A percentile compares a stretch with the other conserved stretches of the same genome.
phyloP scores from a whole-genome alignment of 2,888 invertebrate species.

The Papilio protenor region DNA sequence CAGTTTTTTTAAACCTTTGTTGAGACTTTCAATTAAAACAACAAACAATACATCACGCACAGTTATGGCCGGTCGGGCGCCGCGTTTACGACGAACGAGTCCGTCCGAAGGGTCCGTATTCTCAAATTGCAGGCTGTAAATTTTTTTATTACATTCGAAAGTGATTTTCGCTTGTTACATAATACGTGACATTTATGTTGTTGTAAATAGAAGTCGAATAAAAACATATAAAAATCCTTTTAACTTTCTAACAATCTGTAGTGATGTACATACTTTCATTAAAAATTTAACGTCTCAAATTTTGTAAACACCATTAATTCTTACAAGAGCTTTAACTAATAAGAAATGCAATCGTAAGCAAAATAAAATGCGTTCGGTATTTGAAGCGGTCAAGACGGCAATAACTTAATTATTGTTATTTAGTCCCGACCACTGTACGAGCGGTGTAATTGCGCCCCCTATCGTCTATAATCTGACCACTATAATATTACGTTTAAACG shows the following conservation, averaged over 20 bases:
- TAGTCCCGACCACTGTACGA: conserved; percentile 60
- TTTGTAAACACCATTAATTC: background rate
- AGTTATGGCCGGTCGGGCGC: conserved; percentile 48
- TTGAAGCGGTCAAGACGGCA: conserved; percentile 52
- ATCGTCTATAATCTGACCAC: conserved; percentile 67
- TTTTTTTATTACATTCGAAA: conserved; percentile 76
- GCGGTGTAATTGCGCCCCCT: conserved; percentile 64
- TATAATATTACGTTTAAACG: conserved; percentile 71
- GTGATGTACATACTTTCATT: background rate
- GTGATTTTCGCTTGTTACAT: conserved; percentile 69
- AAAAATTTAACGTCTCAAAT: background rate
- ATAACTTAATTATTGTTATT: conserved; percentile 76
- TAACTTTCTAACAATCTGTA: background rate
- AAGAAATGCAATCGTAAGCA: conserved; percentile 51
- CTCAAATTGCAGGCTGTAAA: conserved; percentile 45
- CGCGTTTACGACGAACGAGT: conserved; percentile 44
- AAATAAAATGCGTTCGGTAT: conserved; percentile 55
- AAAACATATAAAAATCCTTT: background rate
- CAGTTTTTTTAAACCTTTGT: background rate
- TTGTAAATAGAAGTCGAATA: conserved; percentile 16
- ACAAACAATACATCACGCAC: conserved; percentile 47
- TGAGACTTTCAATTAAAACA: background rate
- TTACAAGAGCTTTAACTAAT: conserved; percentile 45
- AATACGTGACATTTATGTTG: conserved; percentile 61
- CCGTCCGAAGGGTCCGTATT: conserved; percentile 53